Percentiles rank a stretch among this genome's conserved stretches.
phyloP scores from a whole-genome alignment of 2,888 invertebrate genomes.

The Dinocampus coccinellae region DNA sequence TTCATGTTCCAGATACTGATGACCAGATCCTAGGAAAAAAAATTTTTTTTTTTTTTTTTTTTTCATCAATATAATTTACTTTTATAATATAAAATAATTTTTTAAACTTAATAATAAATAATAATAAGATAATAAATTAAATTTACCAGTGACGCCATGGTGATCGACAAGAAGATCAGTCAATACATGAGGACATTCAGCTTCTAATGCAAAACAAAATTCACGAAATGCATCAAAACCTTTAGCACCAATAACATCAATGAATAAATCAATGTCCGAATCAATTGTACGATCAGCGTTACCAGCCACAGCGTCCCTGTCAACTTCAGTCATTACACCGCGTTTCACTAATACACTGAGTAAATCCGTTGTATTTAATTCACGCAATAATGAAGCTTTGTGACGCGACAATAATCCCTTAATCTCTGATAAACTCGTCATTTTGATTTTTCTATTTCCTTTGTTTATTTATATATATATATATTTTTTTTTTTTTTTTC shows the following conservation, averaged over 20 bases:
- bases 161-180: constrained; percentile 60
- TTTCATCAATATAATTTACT: not conserved
- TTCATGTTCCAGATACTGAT: not conserved
- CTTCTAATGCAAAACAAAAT: constrained; percentile 61
- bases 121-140: too few relatives aligned
- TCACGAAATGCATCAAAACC: constrained; percentile 61
- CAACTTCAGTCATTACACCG: constrained; percentile 75
- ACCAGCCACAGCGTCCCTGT: constrained; percentile 71
- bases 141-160: constrained; percentile 56
- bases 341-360: constrained; percentile 77
- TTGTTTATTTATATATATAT: too few relatives aligned
- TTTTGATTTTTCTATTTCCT: constrained; percentile 50
- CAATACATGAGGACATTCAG: constrained; percentile 60
- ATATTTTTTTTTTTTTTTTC: too few relatives aligned
- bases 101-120: too few relatives aligned
- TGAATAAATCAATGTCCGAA: constrained; percentile 60
- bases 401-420: constrained; percentile 76
- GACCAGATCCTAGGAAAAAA: not conserved
- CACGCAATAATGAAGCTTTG: constrained; percentile 75
- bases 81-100: not conserved
- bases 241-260: constrained; percentile 59
- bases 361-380: constrained; percentile 76
- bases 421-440: constrained; percentile 73
- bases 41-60: not conserved
- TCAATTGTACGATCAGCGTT: constrained; percentile 52